phyloP scores from a whole-genome alignment of 1,140 invertebrate species.

The Nephila pilipes region DNA sequence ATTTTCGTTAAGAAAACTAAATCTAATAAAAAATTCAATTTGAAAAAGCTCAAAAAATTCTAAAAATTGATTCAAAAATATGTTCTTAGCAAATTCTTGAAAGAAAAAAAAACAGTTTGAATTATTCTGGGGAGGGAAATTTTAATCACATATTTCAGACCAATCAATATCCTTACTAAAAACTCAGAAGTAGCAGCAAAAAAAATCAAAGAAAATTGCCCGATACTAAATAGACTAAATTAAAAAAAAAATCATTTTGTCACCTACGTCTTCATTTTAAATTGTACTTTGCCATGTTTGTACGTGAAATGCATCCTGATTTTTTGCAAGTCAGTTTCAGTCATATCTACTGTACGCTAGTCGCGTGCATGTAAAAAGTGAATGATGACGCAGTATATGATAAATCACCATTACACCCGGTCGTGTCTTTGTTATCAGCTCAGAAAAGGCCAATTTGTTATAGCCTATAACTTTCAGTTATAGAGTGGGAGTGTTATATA shows the following conservation, averaged over 20 bases:
- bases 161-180: background rate
- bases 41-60: too few relatives aligned
- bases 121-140: too few relatives aligned
- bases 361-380: background rate
- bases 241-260: background rate
- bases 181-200: background rate
- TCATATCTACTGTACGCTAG: background rate
- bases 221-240: background rate
- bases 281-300: background rate
- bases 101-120: too few relatives aligned
- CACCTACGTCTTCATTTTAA: background rate
- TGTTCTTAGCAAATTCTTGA: too few relatives aligned
- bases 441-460: background rate
- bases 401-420: background rate
- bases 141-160: background rate
- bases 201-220: background rate
- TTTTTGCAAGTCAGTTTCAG: background rate
- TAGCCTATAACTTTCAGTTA: background rate
- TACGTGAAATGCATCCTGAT: background rate
- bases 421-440: background rate
- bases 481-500: background rate
- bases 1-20: too few relatives aligned
- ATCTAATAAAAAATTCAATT: too few relatives aligned
- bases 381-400: background rate
- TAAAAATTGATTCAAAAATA: too few relatives aligned